These are phyloP conservation scores for Ceratina australensis DNA, from an alignment of 1,140 invertebrate species.

Conservation along the genomic window DNA sequence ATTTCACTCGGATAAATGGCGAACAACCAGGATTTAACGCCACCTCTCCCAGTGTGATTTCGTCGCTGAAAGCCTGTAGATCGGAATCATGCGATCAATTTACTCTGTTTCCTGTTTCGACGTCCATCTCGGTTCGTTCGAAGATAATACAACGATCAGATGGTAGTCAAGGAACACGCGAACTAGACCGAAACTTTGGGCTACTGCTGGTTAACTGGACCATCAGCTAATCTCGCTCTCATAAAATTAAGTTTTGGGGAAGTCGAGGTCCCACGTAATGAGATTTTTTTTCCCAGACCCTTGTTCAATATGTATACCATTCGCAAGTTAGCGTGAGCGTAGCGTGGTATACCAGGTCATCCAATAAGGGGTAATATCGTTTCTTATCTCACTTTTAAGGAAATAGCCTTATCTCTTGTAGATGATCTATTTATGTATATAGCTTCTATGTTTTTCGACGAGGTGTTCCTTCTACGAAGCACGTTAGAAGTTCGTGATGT, in stretches of 20 bases:
- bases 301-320: background rate
- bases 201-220: background rate
- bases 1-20: background rate
- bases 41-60: background rate
- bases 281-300: background rate
- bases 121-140: constrained; percentile 6
- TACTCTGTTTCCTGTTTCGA: constrained; percentile 7
- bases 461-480: too few species aligned
- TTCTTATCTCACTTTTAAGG: too few species aligned
- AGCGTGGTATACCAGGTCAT: too few species aligned
- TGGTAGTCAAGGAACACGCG: background rate
- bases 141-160: background rate
- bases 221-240: constrained; percentile 1
- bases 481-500: too few species aligned
- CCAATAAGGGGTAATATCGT: too few species aligned
- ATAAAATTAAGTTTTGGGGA: constrained; percentile 5
- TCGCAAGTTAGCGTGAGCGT: too few species aligned
- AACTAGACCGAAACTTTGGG: background rate
- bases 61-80: constrained; percentile 17
- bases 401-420: too few species aligned
- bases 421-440: too few species aligned
- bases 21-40: background rate
- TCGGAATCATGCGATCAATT: constrained; percentile 42
- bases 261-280: background rate
- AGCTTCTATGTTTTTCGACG: too few species aligned